These are phyloP conservation scores for Poecile atricapillus DNA, from an alignment of 2,113 vertebrate species.

Conservation along the genomic window DNA sequence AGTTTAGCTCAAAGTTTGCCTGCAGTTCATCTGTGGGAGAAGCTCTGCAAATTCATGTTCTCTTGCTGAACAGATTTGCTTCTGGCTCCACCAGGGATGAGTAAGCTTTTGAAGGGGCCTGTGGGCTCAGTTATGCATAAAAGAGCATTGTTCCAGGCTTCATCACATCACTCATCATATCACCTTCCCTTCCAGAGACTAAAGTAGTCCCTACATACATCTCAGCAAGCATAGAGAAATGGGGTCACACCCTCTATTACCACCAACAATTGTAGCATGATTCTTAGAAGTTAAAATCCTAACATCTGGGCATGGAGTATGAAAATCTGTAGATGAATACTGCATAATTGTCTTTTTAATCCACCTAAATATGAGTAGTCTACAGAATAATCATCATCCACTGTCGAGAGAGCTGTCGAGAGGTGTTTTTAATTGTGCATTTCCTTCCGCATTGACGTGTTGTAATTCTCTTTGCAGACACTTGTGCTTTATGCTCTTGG, in stretches of 20 bases:
- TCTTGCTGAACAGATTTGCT: not conserved
- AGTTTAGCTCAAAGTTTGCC: not conserved
- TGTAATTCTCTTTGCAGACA: constrained; percentile 77
- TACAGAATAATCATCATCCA: not conserved
- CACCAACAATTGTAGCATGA: not conserved
- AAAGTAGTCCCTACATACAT: not conserved
- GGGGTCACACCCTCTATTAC: not conserved
- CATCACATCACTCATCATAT: not conserved
- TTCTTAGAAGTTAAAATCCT: constrained; percentile 7
- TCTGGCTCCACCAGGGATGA: not conserved
- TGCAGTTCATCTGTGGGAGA: not conserved
- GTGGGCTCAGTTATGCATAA: not conserved
- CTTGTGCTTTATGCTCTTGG: constrained; percentile 93
- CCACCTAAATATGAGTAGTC: not conserved
- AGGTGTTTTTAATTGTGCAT: not conserved
- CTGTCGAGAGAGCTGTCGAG: not conserved
- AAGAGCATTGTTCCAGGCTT: not conserved
- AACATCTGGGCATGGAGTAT: not conserved
- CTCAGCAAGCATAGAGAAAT: not conserved
- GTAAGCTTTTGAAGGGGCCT: not conserved
- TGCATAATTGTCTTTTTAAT: not conserved
- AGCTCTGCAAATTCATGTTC: not conserved
- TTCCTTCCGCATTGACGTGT: not conserved
- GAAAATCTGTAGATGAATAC: not conserved
- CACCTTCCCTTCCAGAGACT: not conserved